Evolutionary conservation across 1,140 invertebrate genomes (phyloP).

Genomic region (Lordiphosa mommai): DNA sequence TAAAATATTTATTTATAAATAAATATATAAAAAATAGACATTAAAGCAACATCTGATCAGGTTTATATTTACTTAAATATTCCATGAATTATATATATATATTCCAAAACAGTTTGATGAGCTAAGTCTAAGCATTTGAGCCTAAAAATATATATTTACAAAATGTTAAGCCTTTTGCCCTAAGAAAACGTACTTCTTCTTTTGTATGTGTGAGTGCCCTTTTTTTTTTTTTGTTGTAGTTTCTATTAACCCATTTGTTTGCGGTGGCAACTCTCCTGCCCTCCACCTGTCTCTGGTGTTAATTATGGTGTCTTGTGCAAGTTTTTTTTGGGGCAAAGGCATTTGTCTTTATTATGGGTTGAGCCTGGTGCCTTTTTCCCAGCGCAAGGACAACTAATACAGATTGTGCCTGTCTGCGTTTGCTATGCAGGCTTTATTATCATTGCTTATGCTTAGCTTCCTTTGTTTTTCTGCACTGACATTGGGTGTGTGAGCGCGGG

Average conservation of each 20-base stretch:
- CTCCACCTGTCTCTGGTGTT: conserved; percentile 16
- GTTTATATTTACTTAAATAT: too few species aligned
- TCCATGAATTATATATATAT: too few species aligned
- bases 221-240: conserved; percentile 14
- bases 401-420: conserved; percentile 40
- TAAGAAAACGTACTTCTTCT: too few species aligned
- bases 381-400: conserved; percentile 55
- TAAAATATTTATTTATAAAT: too few species aligned
- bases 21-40: too few species aligned
- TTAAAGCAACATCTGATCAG: too few species aligned
- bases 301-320: conserved; percentile 48
- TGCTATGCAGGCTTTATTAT: conserved; percentile 43
- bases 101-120: too few species aligned
- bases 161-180: too few species aligned
- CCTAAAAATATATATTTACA: too few species aligned
- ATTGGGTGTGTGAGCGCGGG: conserved; percentile 10
- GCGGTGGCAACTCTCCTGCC: conserved; percentile 10
- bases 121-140: too few species aligned
- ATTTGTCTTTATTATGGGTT: conserved; percentile 70
- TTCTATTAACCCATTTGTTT: conserved; percentile 41
- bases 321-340: conserved; percentile 34
- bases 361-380: conserved; percentile 17
- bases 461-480: conserved; percentile 69
- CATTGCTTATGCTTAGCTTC: conserved; percentile 56
- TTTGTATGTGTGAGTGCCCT: background rate